Evolutionary conservation across 2,888 invertebrate species (phyloP).

Genomic region (Ornithoptera alexandrae): DNA sequence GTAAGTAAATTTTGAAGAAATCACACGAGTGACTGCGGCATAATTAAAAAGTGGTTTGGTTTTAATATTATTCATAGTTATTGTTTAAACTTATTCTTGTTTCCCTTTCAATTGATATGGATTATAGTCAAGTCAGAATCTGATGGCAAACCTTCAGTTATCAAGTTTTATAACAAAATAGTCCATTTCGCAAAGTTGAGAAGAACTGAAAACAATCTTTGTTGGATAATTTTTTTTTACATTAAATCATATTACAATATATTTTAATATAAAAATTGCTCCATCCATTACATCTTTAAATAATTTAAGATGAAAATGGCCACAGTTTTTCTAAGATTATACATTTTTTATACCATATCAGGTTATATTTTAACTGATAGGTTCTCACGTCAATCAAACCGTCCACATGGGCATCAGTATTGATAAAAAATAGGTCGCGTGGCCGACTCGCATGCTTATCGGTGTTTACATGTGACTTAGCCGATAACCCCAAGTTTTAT

Average conservation of each 20-base stretch:
- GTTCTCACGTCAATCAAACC: conserved; percentile 28
- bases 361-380: neutral
- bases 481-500: conserved; percentile 16
- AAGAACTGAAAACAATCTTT: no score
- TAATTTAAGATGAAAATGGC: neutral
- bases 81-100: no score
- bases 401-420: neutral
- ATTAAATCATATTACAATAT: no score
- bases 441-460: conserved; percentile 11
- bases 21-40: neutral
- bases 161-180: no score
- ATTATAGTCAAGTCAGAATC: no score
- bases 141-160: no score
- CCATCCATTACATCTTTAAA: no score
- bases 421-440: conserved; percentile 27
- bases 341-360: neutral
- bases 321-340: neutral
- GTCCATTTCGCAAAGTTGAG: no score
- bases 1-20: neutral
- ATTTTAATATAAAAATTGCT: neutral
- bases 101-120: no score
- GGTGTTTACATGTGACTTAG: conserved; percentile 7
- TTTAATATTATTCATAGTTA: neutral
- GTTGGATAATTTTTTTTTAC: no score
- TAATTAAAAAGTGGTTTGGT: neutral